Evolutionary conservation across 2,113 vertebrate genomes (phyloP).

Genomic region (Syngnathus typhle): DNA sequence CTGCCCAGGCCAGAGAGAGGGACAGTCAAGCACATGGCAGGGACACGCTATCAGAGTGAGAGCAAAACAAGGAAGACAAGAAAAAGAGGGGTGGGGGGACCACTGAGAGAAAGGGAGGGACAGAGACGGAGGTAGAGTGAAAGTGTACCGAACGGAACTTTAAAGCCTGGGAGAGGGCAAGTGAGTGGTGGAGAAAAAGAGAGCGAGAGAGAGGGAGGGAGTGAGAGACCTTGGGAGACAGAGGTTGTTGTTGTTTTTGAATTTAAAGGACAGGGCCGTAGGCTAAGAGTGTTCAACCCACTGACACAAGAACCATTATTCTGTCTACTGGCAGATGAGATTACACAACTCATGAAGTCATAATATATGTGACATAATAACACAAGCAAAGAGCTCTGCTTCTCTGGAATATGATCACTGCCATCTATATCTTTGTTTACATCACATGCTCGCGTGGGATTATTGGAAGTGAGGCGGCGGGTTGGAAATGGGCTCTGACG

Average conservation of each 20-base stretch:
- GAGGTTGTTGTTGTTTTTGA: conserved; percentile 46
- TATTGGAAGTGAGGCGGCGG: conserved; percentile 46
- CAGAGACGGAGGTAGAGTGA: conserved; percentile 43
- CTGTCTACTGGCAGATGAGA: conserved; percentile 41
- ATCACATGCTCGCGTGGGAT: conserved; percentile 40
- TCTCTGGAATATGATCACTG: conserved; percentile 23
- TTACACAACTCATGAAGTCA: conserved; percentile 54
- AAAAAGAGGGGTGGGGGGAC: conserved; percentile 8
- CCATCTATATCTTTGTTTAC: conserved; percentile 20
- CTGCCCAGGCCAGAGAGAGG: conserved; percentile 67
- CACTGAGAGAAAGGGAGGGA: conserved; percentile 36
- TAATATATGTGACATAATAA: not conserved
- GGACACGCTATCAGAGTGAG: conserved; percentile 55
- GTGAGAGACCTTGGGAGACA: conserved; percentile 21
- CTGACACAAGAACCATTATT: conserved; percentile 53
- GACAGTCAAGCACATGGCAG: conserved; percentile 55
- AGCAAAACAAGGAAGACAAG: conserved; percentile 50
- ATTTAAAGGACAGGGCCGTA: conserved; percentile 45
- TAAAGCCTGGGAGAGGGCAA: conserved; percentile 52
- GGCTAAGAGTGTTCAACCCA: conserved; percentile 57
- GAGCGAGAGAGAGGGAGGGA: conserved; percentile 31
- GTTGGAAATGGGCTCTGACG: conserved; percentile 15
- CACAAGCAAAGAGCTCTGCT: conserved; percentile 32
- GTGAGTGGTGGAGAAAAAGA: conserved; percentile 34
- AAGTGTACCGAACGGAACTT: conserved; percentile 52